Evolutionary conservation across 2,113 vertebrate species (phyloP), one percentile per base, ranked within the genome.

Genomic region (Helogale parvula): DNA sequence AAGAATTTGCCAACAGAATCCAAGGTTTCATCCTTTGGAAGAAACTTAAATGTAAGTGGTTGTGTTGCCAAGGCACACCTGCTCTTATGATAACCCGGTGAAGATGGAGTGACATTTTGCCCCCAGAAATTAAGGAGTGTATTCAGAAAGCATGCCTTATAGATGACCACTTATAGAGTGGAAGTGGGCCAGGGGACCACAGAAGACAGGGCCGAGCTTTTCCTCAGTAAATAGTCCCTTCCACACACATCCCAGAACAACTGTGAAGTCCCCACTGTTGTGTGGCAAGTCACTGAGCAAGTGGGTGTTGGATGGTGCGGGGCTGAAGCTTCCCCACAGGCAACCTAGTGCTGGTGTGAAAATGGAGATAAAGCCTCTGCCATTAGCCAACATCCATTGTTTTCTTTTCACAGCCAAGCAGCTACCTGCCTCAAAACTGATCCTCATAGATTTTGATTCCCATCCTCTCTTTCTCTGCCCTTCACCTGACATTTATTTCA

Each of bases 21-120:
- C 71, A 95, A 97, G 38, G 10, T 76, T 63, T 79, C 2, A 60
- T 60, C 3, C 41, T 72, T 79, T 60, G 41, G 31, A 92, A 90
- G 52, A 76, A 86, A 29, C 10, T 93, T 25, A 93, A 94, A 77
- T 94, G 33, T 88, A 84, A 63, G 54, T 31, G 17, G 21, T 31
- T 69, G 7, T 71, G 7, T 94, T 96, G 17, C 14, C 25, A 65
- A 77, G 35, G 57, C 72, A 71, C 27, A 27, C 25, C 21, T 57
- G 31, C 47, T 57, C 87, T 94, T 54, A 72, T 93, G 41, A 71
- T 71, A 47, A 83, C 23, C 7, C 76, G 54, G 68, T 86, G 45
- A 93, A 88, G 88, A 95, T 11, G 52, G 35, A 35, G 38, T 21
- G 82, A 85, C 29, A 57, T 72, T 92, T 88, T 83, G 50, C 15